Evolutionary conservation across 1,140 invertebrate species (phyloP).

Genomic region (Acromyrmex echinatior): DNA sequence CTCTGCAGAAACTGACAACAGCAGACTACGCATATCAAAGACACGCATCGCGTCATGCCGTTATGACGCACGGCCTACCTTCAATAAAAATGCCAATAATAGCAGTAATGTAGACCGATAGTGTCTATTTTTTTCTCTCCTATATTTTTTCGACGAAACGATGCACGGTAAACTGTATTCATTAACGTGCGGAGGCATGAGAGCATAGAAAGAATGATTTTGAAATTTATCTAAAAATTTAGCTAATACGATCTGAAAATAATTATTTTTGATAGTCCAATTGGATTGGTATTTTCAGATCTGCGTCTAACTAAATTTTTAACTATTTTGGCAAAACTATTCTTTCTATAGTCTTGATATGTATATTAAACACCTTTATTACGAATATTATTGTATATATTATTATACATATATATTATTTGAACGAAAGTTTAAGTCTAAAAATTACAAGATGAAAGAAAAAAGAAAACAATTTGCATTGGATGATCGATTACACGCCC

Average conservation of each 20-base stretch:
- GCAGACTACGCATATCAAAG: slow-evolving; percentile 42
- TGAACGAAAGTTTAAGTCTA: neutral
- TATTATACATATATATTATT: neutral
- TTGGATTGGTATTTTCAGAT: too few species aligned
- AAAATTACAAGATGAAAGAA: neutral
- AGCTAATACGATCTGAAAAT: too few species aligned
- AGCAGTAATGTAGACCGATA: slow-evolving; percentile 36
- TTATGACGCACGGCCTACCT: slow-evolving; percentile 29
- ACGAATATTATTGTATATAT: neutral
- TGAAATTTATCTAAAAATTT: too few species aligned
- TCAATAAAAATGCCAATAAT: slow-evolving; percentile 65
- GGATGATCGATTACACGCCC: slow-evolving; percentile 39
- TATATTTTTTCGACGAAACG: neutral
- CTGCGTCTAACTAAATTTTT: too few species aligned
- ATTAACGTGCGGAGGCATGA: too few species aligned
- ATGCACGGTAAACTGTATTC: neutral
- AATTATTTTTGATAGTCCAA: too few species aligned
- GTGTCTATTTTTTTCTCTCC: neutral
- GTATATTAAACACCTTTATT: neutral
- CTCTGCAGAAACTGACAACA: slow-evolving; percentile 7
- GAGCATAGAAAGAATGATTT: too few species aligned
- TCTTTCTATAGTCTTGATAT: neutral
- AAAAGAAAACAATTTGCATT: slow-evolving; percentile 18
- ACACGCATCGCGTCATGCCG: slow-evolving; percentile 34
- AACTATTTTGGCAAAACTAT: too few species aligned